phyloP scores from a whole-genome alignment of 1,140 invertebrate genomes.

The Anthonomus grandis region DNA sequence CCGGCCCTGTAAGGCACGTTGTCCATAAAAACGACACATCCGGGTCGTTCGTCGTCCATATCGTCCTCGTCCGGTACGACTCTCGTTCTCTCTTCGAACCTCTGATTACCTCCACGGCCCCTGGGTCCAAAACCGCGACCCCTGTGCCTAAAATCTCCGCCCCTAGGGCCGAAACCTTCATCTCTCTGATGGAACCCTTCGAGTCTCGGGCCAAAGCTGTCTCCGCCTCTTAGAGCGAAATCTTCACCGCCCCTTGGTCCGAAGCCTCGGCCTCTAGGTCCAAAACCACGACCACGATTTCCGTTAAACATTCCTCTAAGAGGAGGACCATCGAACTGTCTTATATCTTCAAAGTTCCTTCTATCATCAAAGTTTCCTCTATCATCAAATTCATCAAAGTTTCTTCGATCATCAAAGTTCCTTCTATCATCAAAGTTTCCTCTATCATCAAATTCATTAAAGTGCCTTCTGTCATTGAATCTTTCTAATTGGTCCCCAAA shows the following conservation, averaged over 20 bases:
- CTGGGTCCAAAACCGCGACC: conserved; percentile 33
- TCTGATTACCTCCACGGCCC: background rate
- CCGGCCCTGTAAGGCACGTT: conserved; percentile 85
- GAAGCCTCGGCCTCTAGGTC: background rate
- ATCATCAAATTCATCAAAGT: background rate
- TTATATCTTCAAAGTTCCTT: background rate
- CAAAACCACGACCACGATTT: background rate
- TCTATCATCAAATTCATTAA: background rate
- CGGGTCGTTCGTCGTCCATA: conserved; percentile 64
- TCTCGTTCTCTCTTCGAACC: background rate
- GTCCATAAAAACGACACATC: conserved; percentile 77
- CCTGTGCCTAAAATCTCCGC: conserved; percentile 1
- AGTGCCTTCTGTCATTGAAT: background rate
- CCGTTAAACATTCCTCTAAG: background rate
- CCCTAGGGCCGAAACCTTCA: background rate
- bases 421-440: background rate
- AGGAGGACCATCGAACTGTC: background rate
- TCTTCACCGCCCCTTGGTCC: background rate
- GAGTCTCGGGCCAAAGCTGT: too few species aligned
- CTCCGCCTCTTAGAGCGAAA: background rate
- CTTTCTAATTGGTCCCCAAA: background rate
- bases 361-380: background rate
- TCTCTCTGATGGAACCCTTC: background rate
- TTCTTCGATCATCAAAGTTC: background rate
- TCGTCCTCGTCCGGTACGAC: conserved; percentile 28